A percentile compares a stretch with the other conserved stretches of the same genome.
phyloP scores from a whole-genome alignment of 2,113 vertebrate species.

The Siphamia tubifer region DNA sequence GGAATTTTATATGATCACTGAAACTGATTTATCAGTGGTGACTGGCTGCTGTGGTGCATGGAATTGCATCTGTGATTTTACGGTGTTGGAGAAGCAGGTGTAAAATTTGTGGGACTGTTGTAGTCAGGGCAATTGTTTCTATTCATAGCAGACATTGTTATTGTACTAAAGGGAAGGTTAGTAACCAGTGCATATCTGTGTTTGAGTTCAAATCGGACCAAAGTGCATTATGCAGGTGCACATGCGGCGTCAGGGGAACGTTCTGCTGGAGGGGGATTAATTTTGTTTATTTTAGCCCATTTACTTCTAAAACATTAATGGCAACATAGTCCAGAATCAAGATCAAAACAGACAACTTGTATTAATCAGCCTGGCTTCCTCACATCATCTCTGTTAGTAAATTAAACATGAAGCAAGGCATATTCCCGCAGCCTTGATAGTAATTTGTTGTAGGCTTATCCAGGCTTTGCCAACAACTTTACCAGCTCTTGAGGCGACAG shows the following conservation, averaged over 20 bases:
- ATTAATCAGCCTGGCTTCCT: conserved; percentile 13
- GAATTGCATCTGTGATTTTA: conserved; percentile 44
- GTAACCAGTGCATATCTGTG: too few species aligned
- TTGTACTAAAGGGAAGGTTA: not conserved
- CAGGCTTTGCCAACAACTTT: not conserved
- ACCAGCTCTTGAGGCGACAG: not conserved
- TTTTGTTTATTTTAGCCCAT: too few species aligned
- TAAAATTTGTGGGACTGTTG: conserved; percentile 12
- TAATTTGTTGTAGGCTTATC: conserved; percentile 10
- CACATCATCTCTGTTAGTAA: conserved; percentile 9
- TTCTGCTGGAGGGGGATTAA: too few species aligned
- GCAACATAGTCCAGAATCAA: not conserved
- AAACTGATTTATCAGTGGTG: conserved; percentile 7
- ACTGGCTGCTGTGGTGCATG: conserved; percentile 7
- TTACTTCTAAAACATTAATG: too few species aligned
- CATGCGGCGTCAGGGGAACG: too few species aligned
- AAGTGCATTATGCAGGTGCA: too few species aligned
- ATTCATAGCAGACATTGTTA: conserved; percentile 46
- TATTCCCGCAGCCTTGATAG: not conserved
- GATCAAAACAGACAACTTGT: not conserved
- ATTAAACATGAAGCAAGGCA: not conserved
- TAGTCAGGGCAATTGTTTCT: conserved; percentile 30
- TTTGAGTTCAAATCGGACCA: too few species aligned
- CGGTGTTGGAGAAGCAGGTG: conserved; percentile 46
- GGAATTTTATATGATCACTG: not conserved